Conservation (phyloP, 1,140 invertebrate genomes). For the Hesperophylax magnus region DNA sequence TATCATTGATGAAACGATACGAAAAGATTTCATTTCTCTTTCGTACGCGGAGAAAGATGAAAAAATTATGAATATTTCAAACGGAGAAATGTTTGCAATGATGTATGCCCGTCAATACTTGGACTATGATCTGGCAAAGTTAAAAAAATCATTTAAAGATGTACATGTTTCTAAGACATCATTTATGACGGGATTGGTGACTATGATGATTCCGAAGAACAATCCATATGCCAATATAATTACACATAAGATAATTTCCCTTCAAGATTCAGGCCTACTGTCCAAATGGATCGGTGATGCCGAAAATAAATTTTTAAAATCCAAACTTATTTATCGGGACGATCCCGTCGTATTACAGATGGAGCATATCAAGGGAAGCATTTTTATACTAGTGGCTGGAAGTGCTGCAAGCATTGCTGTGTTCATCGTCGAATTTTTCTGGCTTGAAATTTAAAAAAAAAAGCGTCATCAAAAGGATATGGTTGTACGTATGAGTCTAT, state of each 20-base stretch:
- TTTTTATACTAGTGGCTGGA: not conserved
- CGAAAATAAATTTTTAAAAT: not conserved
- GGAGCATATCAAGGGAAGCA: not conserved
- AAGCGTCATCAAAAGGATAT: no score
- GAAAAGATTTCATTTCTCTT: no score
- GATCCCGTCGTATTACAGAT: not conserved
- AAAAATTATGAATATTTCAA: no score
- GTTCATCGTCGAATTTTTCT: not conserved
- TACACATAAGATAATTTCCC: not conserved
- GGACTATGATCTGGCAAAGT: no score
- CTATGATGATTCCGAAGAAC: not conserved
- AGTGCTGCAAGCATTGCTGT: not conserved
- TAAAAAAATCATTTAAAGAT: no score
- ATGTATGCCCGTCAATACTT: no score
- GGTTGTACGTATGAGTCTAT: no score
- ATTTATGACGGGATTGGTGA: no score
- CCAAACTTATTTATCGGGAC: not conserved
- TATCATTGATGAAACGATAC: no score
- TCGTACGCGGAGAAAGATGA: no score
- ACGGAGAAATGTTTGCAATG: no score
- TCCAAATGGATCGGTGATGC: not conserved
- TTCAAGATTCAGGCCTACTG: not conserved
- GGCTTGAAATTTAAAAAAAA: not conserved
- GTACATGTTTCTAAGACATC: no score
- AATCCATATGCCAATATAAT: not conserved